Conservation (phyloP, 2,888 invertebrate genomes). For the Neoascia interrupta region DNA sequence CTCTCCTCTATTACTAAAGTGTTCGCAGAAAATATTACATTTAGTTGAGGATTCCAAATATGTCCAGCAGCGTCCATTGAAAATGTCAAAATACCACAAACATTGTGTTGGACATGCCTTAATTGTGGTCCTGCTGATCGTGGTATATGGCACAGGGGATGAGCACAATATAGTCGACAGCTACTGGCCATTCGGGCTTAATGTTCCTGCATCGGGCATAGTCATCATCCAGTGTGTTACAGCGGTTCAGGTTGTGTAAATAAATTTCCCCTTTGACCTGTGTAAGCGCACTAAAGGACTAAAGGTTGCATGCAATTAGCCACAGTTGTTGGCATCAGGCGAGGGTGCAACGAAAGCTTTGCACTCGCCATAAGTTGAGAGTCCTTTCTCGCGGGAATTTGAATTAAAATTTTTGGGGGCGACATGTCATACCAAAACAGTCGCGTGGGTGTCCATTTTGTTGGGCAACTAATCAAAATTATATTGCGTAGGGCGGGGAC, state of each 20-base stretch:
- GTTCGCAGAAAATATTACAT: slow-evolving; percentile 57
- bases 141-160: slow-evolving; percentile 2
- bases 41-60: slow-evolving; percentile 49
- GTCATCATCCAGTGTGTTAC: slow-evolving; percentile 52
- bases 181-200: slow-evolving; percentile 19
- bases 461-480: slow-evolving; percentile 59
- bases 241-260: slow-evolving; percentile 61
- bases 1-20: neutral
- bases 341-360: neutral
- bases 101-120: slow-evolving; percentile 69
- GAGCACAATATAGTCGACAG: no score
- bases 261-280: slow-evolving; percentile 51
- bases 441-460: slow-evolving; percentile 22
- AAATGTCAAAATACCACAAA: slow-evolving; percentile 69
- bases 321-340: slow-evolving; percentile 48
- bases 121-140: slow-evolving; percentile 62
- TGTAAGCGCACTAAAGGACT: slow-evolving; percentile 14
- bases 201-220: slow-evolving; percentile 5
- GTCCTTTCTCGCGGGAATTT: slow-evolving; percentile 56
- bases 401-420: slow-evolving; percentile 51
- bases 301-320: slow-evolving; percentile 58
- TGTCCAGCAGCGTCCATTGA: slow-evolving; percentile 50
- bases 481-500: neutral
- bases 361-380: neutral
- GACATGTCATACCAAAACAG: neutral